These are phyloP conservation scores for Laticauda colubrina DNA, from an alignment of 2,113 vertebrate genomes.

Conservation along the genomic window DNA sequence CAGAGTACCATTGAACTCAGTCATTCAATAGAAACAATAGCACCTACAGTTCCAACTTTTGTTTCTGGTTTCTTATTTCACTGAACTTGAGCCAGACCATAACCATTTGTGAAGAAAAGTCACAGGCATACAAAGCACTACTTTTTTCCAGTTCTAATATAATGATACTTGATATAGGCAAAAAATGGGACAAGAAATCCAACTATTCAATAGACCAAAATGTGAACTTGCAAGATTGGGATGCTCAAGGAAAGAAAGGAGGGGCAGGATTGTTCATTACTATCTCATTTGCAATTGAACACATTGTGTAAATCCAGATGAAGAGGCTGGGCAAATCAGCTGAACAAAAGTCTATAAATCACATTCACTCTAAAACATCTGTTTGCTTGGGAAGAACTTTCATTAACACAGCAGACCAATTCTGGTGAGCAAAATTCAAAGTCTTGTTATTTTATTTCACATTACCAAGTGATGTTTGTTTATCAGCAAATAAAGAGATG, in stretches of 20 bases:
- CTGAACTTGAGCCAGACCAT: constrained; percentile 60
- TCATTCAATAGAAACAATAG: constrained; percentile 63
- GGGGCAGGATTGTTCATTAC: constrained; percentile 1
- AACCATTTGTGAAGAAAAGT: constrained; percentile 42
- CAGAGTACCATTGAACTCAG: constrained; percentile 46
- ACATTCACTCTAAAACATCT: constrained; percentile 45
- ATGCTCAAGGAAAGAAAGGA: constrained; percentile 26
- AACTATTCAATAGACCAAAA: constrained; percentile 35
- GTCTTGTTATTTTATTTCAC: constrained; percentile 35
- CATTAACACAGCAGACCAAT: constrained; percentile 9
- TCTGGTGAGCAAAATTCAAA: constrained; percentile 66
- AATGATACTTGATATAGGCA: constrained; percentile 63
- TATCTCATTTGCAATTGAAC: constrained; percentile 48
- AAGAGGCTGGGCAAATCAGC: constrained; percentile 44
- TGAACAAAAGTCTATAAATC: constrained; percentile 50
- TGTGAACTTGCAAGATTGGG: constrained; percentile 51
- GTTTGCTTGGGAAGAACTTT: constrained; percentile 44
- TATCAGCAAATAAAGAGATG: constrained; percentile 3
- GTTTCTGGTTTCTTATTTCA: constrained; percentile 52
- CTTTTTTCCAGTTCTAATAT: constrained; percentile 57
- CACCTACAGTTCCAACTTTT: constrained; percentile 58
- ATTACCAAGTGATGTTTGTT: not conserved
- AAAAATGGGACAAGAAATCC: constrained; percentile 43
- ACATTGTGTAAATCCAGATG: constrained; percentile 35
- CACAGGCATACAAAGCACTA: constrained; percentile 54